Conservation (phyloP, 2,113 vertebrate genomes). For the Silurus meridionalis region DNA sequence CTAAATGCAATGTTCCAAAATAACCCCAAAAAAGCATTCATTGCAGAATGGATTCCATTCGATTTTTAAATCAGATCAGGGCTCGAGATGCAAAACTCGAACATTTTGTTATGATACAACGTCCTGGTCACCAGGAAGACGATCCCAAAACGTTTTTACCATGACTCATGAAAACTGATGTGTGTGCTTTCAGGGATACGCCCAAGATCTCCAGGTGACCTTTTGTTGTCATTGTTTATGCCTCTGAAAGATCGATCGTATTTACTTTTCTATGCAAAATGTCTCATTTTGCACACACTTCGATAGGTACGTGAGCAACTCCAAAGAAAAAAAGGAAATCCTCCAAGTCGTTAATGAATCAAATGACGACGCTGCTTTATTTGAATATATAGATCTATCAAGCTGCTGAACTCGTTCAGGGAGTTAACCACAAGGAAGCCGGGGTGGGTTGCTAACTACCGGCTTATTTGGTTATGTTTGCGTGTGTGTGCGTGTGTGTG, state of each 20-base stretch:
- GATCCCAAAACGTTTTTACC: not conserved
- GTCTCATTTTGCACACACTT: no score
- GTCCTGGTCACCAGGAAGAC: not conserved
- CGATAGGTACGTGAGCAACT: no score
- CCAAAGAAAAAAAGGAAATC: no score
- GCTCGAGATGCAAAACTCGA: not conserved
- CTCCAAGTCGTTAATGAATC: no score
- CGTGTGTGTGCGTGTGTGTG: not conserved
- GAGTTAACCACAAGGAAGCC: not conserved
- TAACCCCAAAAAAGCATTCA: not conserved
- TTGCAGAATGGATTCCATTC: not conserved
- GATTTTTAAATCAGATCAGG: no score
- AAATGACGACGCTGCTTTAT: no score
- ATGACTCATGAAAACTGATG: not conserved
- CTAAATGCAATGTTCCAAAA: no score
- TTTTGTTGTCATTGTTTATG: not conserved
- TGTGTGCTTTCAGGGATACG: not conserved
- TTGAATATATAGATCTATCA: no score
- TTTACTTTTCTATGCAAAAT: no score
- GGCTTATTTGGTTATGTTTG: constrained; percentile 20
- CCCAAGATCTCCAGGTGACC: not conserved
- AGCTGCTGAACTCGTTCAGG: constrained; percentile 22
- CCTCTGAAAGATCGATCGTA: no score
- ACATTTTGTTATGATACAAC: not conserved
- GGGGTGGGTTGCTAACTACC: not conserved